Base-by-base conservation (phyloP, 2,888 invertebrate species). In the Hyalella azteca region DNA sequence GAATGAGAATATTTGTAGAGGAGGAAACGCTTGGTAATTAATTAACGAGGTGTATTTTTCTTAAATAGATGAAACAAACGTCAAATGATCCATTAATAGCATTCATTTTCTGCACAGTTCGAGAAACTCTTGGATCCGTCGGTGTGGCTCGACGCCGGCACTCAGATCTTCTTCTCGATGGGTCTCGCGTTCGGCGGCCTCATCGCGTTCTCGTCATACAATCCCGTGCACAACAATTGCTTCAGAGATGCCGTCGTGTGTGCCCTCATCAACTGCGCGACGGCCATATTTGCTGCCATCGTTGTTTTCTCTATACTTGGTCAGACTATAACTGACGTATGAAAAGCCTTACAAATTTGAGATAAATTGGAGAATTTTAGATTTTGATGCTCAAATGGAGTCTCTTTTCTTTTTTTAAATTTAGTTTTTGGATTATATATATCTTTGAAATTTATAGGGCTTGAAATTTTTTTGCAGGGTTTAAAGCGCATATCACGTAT, bases 61-160 rank as follows among this genome's bases (percentile, higher is more conserved):
- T n/a, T n/a, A n/a, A n/a, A n/a, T n/a, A n/a, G n/a, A n/a, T n/a
- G n/a, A n/a, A n/a, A n/a, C n/a, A n/a, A n/a, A n/a, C n/a, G n/a
- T n/a, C n/a, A n/a, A n/a, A n/a, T n/a, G n/a, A n/a, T n/a, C n/a
- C n/a, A n/a, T n/a, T n/a, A n/a, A n/a, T n/a, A n/a, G n/a, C 15
- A 45, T 54, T 29, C 82, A 81, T 83, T 78, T 77, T 86, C 88
- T 66, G n/a, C n/a, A n/a, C 87, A 92, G 89, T 95, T 97, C 94
- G 93, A 94, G 86, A 95, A 93, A 81, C 91, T 98, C 81, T 89
- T 93, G 48, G 97, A 97, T 89, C 97, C 97, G 11, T 95, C 95
- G 0, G 97, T 98, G 0, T 98, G 98, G 98, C 89, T 98, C 78
- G 97, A 98, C 89, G 97, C 98, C 0, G 97, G 97, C 2, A 97